These are phyloP conservation scores for Caenorhabditis tropicalis DNA, from an alignment of 1,140 invertebrate species.

Conservation along the genomic window DNA sequence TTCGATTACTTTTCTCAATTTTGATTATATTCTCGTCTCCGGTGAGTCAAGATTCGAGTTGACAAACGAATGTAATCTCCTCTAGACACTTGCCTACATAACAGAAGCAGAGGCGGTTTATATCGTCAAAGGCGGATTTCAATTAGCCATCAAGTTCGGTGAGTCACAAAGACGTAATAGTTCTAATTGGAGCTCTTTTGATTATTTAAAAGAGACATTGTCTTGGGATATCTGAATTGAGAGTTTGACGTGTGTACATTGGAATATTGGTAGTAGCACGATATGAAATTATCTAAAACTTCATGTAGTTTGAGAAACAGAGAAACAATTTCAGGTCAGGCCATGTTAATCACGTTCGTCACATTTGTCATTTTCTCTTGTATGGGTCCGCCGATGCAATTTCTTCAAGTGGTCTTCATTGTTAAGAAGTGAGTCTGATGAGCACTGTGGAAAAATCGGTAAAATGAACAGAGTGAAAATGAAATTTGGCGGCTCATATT, in stretches of 20 bases:
- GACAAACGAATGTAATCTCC: not conserved
- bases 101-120: slow-evolving; percentile 2
- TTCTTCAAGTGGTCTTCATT: slow-evolving; percentile 1
- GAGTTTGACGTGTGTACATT: too few species aligned
- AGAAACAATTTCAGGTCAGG: not conserved
- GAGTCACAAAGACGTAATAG: not conserved
- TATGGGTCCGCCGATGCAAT: slow-evolving; percentile 6
- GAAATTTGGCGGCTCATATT: too few species aligned
- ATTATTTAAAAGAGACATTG: too few species aligned
- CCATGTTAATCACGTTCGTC: not conserved
- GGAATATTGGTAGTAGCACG: too few species aligned
- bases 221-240: too few species aligned
- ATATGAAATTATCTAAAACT: too few species aligned
- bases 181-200: too few species aligned
- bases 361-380: slow-evolving; percentile 24
- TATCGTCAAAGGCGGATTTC: slow-evolving; percentile 7
- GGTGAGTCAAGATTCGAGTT: not conserved
- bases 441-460: not conserved
- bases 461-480: too few species aligned
- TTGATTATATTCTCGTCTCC: not conserved
- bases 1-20: not conserved
- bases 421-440: not conserved
- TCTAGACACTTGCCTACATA: not conserved
- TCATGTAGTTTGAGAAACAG: too few species aligned
- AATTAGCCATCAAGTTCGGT: not conserved